Conservation (phyloP, 2,113 vertebrate genomes). For the Proteles cristata region DNA sequence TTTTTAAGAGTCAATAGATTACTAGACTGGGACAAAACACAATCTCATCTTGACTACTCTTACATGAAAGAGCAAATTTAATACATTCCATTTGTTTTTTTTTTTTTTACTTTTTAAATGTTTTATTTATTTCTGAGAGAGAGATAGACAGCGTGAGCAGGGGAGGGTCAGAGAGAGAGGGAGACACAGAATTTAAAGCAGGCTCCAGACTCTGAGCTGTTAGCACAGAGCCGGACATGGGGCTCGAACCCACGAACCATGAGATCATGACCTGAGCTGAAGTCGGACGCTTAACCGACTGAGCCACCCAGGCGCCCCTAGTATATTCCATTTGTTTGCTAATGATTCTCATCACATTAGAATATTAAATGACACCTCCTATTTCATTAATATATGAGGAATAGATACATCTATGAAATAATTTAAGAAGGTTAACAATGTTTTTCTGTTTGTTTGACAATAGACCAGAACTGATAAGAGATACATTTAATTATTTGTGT, state of each 20-base stretch:
- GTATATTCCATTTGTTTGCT: not conserved
- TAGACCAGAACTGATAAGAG: not conserved
- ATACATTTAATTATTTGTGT: not conserved
- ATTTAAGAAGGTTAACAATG: not conserved
- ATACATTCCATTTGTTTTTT: not conserved
- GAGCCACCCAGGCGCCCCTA: not conserved
- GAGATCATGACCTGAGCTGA: too few relatives aligned
- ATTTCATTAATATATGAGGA: not conserved
- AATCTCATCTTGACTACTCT: not conserved
- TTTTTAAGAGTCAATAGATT: not conserved
- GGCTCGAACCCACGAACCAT: too few relatives aligned
- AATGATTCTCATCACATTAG: not conserved
- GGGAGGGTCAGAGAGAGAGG: too few relatives aligned
- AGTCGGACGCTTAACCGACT: too few relatives aligned
- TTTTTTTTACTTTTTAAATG: too few relatives aligned
- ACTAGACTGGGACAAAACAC: not conserved
- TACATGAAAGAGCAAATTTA: not conserved
- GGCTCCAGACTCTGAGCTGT: too few relatives aligned
- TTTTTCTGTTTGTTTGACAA: not conserved
- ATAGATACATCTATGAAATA: not conserved
- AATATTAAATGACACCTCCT: not conserved
- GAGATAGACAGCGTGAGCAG: too few relatives aligned
- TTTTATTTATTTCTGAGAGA: too few relatives aligned
- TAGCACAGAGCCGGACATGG: too few relatives aligned
- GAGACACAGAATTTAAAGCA: too few relatives aligned